Conservation (phyloP, 2,888 invertebrate genomes). For the Sarcophaga subvicina region DNA sequence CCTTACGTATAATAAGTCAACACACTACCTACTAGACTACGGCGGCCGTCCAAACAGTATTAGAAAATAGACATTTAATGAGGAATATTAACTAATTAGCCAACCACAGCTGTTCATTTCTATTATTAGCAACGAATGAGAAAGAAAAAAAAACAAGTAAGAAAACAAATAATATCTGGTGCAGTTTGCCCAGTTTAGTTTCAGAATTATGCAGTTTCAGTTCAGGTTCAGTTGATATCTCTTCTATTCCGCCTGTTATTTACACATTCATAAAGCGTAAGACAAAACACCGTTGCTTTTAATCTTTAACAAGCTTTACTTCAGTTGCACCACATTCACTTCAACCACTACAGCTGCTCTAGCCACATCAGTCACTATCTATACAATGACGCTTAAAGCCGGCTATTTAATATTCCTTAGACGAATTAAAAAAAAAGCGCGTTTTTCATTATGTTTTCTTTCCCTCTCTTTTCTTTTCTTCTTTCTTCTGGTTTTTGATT, state of each 20-base stretch:
- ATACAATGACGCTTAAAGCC: conserved; percentile 1
- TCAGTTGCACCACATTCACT: conserved; percentile 44
- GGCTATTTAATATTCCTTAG: conserved; percentile 59
- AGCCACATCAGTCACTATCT: background rate
- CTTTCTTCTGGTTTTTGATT: background rate
- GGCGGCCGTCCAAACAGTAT: too few species aligned
- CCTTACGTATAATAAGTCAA: too few species aligned
- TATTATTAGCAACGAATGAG: conserved; percentile 18
- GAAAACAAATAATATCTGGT: conserved; percentile 26
- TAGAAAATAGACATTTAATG: too few species aligned
- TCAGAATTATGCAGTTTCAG: conserved; percentile 3
- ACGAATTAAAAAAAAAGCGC: conserved; percentile 39
- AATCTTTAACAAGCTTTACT: conserved; percentile 55
- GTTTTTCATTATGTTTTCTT: conserved; percentile 9
- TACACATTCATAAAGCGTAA: conserved; percentile 66
- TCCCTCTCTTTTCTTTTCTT: background rate
- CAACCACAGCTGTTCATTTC: background rate
- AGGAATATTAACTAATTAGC: too few species aligned
- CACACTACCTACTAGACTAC: too few species aligned
- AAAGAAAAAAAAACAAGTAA: conserved; percentile 31
- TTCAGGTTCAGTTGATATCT: background rate
- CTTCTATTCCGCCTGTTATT: conserved; percentile 17
- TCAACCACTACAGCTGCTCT: background rate
- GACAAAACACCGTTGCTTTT: conserved; percentile 65
- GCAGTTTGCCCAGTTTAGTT: background rate